phyloP scores from a whole-genome alignment of 2,888 invertebrate genomes.

The Orchestes rusci region DNA sequence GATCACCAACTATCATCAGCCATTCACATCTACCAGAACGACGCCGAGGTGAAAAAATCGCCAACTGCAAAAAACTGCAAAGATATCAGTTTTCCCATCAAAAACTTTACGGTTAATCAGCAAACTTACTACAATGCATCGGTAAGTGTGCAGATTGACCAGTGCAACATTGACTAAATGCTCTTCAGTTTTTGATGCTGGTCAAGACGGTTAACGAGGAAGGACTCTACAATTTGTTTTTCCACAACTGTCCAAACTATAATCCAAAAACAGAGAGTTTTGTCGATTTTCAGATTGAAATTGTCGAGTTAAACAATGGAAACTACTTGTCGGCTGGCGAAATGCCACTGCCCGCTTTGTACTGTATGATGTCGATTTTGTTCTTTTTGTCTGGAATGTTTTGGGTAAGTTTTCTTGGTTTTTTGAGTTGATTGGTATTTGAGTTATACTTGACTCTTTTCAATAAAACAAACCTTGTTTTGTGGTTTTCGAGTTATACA shows the following conservation, averaged over 20 bases:
- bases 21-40: constrained; percentile 57
- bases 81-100: constrained; percentile 50
- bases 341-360: constrained; percentile 89
- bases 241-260: constrained; percentile 85
- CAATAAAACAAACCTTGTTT: too few species aligned
- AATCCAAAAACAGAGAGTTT: constrained; percentile 45
- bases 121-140: constrained; percentile 57
- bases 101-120: constrained; percentile 46
- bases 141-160: constrained; percentile 51
- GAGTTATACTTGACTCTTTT: too few species aligned
- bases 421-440: too few species aligned
- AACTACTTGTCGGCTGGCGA: constrained; percentile 93
- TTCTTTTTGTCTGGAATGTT: constrained; percentile 85
- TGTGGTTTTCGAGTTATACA: too few species aligned
- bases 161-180: too few species aligned
- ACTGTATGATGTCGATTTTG: constrained; percentile 83
- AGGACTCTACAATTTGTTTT: constrained; percentile 90
- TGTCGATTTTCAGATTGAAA: constrained; percentile 69
- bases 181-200: constrained; percentile 70
- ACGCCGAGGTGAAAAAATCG: constrained; percentile 34
- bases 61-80: constrained; percentile 29
- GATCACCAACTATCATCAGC: constrained; percentile 48
- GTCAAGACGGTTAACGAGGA: constrained; percentile 71
- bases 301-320: constrained; percentile 80
- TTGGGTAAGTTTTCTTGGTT: too few species aligned